A percentile compares a stretch with the other conserved stretches of the same genome.
phyloP scores from a whole-genome alignment of 2,888 invertebrate species.

The Craniophora ligustri region DNA sequence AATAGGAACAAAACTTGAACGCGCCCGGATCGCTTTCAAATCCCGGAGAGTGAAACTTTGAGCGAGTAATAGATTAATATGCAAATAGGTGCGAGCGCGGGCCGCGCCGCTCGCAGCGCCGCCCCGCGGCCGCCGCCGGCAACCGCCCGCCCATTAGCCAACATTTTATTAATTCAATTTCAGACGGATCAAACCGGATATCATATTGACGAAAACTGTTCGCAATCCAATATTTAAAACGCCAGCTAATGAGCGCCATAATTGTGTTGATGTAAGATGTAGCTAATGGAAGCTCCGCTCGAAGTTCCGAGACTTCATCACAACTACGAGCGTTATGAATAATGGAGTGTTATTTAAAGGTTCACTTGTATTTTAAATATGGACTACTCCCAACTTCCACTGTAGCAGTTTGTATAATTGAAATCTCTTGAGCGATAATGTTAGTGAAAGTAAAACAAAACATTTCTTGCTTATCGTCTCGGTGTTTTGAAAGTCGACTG shows the following conservation, averaged over 20 bases:
- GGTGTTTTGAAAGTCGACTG: constrained; percentile 1
- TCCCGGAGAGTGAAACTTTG: constrained; percentile 47
- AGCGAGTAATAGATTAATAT: constrained; percentile 54
- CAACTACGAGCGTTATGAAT: constrained; percentile 33
- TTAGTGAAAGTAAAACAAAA: constrained; percentile 4
- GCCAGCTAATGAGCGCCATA: constrained; percentile 25
- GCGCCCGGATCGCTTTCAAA: constrained; percentile 50
- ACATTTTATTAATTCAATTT: constrained; percentile 33
- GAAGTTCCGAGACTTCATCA: constrained; percentile 17
- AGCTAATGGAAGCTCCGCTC: constrained; percentile 19
- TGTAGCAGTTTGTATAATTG: constrained; percentile 17
- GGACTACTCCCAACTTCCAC: constrained; percentile 7
- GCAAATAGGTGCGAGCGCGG: constrained; percentile 46
- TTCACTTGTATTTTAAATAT: constrained; percentile 19
- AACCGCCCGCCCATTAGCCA: constrained; percentile 19
- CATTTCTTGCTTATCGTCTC: not conserved
- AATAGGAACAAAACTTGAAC: constrained; percentile 54
- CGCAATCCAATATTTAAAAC: constrained; percentile 16
- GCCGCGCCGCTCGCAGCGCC: constrained; percentile 10
- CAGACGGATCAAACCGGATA: constrained; percentile 21
- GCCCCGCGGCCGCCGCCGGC: constrained; percentile 11
- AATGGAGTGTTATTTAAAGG: constrained; percentile 25
- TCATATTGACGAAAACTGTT: constrained; percentile 30
- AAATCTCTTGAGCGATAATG: constrained; percentile 14
- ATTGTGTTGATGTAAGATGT: constrained; percentile 6